These are phyloP conservation scores for Ellobium chinense DNA, from an alignment of 2,888 invertebrate species.

Conservation along the genomic window DNA sequence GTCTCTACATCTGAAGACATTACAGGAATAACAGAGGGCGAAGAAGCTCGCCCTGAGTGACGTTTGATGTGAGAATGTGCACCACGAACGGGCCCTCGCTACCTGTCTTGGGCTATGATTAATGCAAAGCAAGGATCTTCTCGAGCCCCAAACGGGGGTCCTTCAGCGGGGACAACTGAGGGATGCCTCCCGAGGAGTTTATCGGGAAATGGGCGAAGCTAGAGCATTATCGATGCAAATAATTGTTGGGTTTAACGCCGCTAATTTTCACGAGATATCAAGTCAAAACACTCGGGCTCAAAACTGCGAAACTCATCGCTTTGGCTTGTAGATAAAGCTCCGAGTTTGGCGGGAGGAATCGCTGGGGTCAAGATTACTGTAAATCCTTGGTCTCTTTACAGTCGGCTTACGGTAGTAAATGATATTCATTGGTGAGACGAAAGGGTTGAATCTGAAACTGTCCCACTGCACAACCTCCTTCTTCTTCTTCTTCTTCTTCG, in stretches of 20 bases:
- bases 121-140: background rate
- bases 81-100: background rate
- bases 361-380: background rate
- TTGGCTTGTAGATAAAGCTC: background rate
- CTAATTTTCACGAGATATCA: background rate
- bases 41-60: background rate
- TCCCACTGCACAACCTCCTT: too few species aligned
- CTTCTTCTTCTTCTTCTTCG: too few species aligned
- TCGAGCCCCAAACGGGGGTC: background rate
- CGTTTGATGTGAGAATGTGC: constrained; percentile 11
- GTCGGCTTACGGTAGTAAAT: too few species aligned
- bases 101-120: constrained; percentile 12
- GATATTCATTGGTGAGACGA: too few species aligned
- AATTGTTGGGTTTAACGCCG: background rate
- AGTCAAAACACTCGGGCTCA: background rate
- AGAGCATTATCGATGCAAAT: constrained; percentile 3
- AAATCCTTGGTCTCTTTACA: too few species aligned
- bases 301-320: constrained; percentile 1
- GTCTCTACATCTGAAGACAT: background rate
- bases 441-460: too few species aligned
- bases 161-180: background rate
- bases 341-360: background rate
- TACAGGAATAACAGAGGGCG: background rate
- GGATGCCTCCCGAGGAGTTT: background rate
- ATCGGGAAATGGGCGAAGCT: background rate